A percentile compares a stretch with the other conserved stretches of the same genome.
Evolutionary conservation across 2,797 vertebrate genomes (phyloP).

Genomic region (Spheniscus humboldti): DNA sequence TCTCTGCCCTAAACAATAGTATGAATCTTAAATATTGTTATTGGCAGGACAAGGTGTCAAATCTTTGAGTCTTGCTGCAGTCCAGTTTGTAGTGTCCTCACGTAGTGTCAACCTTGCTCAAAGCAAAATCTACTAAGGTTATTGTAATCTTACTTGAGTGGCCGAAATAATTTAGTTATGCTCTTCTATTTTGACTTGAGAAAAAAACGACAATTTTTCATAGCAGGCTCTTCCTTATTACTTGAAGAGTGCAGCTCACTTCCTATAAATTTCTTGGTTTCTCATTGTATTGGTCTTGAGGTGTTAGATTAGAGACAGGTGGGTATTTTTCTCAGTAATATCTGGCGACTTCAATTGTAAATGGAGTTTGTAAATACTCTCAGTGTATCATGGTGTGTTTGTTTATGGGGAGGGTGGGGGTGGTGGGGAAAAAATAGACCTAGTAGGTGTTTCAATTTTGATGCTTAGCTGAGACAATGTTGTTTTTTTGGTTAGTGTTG

Average conservation of each 20-base stretch:
- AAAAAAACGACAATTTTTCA: not conserved
- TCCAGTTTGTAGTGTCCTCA: not conserved
- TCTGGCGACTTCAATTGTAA: not conserved
- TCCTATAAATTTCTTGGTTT: not conserved
- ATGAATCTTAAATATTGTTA: not conserved
- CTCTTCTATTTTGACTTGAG: not conserved
- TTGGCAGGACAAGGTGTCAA: not conserved
- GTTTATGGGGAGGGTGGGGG: not conserved
- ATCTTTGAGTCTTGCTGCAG: not conserved
- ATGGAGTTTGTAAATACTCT: not conserved
- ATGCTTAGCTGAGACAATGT: not conserved
- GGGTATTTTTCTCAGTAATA: not conserved
- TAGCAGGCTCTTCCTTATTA: not conserved
- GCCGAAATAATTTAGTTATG: not conserved
- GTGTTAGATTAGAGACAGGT: not conserved
- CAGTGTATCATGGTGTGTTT: not conserved
- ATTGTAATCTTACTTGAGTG: not conserved
- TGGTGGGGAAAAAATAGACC: not conserved
- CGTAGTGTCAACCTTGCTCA: not conserved
- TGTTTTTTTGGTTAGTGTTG: not conserved
- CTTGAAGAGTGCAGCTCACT: not conserved
- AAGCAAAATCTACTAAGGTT: not conserved
- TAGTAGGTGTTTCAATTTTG: not conserved
- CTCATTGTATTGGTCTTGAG: not conserved
- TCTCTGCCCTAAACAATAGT: not conserved